Conservation (phyloP, 2,888 invertebrate genomes). For the Meta bourneti region DNA sequence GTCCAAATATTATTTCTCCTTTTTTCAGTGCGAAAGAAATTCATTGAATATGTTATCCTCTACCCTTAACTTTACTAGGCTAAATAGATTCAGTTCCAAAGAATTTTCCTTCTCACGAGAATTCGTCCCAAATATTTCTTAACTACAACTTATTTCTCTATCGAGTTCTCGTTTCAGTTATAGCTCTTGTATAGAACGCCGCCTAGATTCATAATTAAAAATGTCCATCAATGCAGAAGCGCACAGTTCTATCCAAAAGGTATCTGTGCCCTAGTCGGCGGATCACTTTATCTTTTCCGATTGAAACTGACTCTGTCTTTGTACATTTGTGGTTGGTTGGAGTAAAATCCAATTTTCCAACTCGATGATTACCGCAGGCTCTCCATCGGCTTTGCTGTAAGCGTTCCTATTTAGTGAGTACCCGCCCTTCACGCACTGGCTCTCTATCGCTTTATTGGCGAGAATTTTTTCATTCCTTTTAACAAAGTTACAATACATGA, state of each 20-base stretch:
- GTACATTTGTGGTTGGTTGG: conserved; percentile 35
- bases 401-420: conserved; percentile 33
- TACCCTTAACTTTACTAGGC: too few species aligned
- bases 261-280: background rate
- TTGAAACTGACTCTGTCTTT: conserved; percentile 47
- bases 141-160: background rate
- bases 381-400: conserved; percentile 34
- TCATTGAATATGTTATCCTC: too few species aligned
- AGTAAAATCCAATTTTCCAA: conserved; percentile 54
- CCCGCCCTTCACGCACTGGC: background rate
- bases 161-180: background rate
- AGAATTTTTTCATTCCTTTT: background rate
- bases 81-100: too few species aligned
- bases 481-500: too few species aligned
- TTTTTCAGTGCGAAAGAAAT: too few species aligned
- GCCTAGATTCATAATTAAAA: background rate
- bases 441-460: background rate
- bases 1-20: too few species aligned
- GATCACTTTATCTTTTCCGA: conserved; percentile 12
- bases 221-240: background rate
- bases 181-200: background rate
- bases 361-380: conserved; percentile 44
- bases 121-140: background rate
- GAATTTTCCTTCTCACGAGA: background rate
- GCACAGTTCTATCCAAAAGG: background rate